phyloP scores from a whole-genome alignment of 1,140 invertebrate genomes.

The Hylyphantes graminicola region DNA sequence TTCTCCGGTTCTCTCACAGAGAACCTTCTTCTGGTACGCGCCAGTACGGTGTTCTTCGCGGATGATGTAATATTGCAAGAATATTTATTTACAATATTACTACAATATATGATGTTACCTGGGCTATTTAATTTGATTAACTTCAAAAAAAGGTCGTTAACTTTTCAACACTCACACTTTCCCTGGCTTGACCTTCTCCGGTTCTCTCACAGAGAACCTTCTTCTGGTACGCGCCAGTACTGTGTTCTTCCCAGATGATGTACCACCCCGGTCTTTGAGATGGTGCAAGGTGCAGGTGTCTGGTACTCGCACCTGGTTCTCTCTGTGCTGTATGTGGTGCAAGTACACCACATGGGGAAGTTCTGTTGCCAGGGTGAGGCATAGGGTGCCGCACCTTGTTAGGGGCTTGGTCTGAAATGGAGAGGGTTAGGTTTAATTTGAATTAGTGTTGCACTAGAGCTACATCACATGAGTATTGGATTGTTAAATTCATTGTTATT shows the following conservation, averaged over 20 bases:
- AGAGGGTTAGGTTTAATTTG: neutral
- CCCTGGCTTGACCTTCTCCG: slow-evolving; percentile 46
- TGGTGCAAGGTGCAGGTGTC: slow-evolving; percentile 53
- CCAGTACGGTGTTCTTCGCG: slow-evolving; percentile 43
- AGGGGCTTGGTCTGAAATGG: slow-evolving; percentile 63
- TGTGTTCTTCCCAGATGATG: slow-evolving; percentile 40
- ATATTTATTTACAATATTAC: too few species aligned
- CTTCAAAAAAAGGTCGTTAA: too few species aligned
- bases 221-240: slow-evolving; percentile 50
- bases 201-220: slow-evolving; percentile 56
- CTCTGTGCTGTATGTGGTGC: slow-evolving; percentile 84
- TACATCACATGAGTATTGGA: too few species aligned
- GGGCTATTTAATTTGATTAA: too few species aligned
- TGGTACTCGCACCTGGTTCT: slow-evolving; percentile 66
- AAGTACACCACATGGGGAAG: slow-evolving; percentile 88
- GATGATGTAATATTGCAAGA: too few species aligned
- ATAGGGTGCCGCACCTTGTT: slow-evolving; percentile 57
- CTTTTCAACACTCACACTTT: slow-evolving; percentile 34
- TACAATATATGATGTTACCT: too few species aligned
- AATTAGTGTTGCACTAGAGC: too few species aligned
- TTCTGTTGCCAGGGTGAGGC: slow-evolving; percentile 70
- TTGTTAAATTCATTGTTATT: too few species aligned
- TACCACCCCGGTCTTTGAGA: slow-evolving; percentile 30
- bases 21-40: slow-evolving; percentile 55
- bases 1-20: slow-evolving; percentile 57